These are phyloP conservation scores for Gouania willdenowi DNA, from an alignment of 2,797 vertebrate genomes.

Conservation along the genomic window DNA sequence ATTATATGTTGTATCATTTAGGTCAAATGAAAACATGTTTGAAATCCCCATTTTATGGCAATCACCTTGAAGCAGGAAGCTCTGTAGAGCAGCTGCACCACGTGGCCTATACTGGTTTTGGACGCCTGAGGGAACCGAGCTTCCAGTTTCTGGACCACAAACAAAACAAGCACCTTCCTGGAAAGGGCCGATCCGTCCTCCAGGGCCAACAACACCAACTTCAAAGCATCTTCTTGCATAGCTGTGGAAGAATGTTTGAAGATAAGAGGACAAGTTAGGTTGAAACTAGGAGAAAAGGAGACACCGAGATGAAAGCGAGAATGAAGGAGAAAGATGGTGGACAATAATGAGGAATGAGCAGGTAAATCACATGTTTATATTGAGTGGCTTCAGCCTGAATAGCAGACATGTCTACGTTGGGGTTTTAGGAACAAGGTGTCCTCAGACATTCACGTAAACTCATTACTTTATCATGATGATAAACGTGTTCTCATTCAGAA, in stretches of 20 bases:
- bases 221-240: slow-evolving; percentile 95
- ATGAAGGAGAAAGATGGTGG: no score
- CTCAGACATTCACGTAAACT: slow-evolving; percentile 59
- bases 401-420: not conserved
- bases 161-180: slow-evolving; percentile 93
- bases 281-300: not conserved
- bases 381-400: no score
- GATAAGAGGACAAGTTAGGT: not conserved
- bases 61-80: slow-evolving; percentile 95
- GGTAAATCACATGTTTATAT: no score
- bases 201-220: slow-evolving; percentile 89
- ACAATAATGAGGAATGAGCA: no score
- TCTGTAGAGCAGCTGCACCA: slow-evolving; percentile 94
- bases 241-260: slow-evolving; percentile 60
- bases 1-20: no score
- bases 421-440: slow-evolving; percentile 30
- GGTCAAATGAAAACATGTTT: no score
- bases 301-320: not conserved
- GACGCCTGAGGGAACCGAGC: slow-evolving; percentile 94
- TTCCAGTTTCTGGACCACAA: slow-evolving; percentile 94
- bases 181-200: slow-evolving; percentile 95
- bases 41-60: no score
- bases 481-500: slow-evolving; percentile 81
- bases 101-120: slow-evolving; percentile 95
- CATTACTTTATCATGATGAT: slow-evolving; percentile 63